Percentiles rank a stretch among this genome's conserved stretches.
These are phyloP conservation scores for Bombus impatiens DNA, from an alignment of 1,140 invertebrate species.

Conservation along the genomic window DNA sequence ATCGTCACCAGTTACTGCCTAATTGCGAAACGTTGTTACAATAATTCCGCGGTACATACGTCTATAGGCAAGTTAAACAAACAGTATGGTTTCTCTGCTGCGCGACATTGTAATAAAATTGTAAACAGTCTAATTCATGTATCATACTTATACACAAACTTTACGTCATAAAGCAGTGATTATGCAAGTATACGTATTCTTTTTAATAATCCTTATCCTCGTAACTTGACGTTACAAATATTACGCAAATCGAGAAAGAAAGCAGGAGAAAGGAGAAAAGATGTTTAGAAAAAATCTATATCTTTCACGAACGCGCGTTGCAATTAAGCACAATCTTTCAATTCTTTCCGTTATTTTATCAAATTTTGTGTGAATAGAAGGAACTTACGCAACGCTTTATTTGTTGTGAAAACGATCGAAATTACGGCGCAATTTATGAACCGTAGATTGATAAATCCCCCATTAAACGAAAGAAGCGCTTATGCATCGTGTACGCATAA, in stretches of 20 bases:
- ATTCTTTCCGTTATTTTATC: not conserved
- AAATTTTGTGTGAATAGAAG: not conserved
- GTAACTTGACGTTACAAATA: not conserved
- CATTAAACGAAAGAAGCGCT: not conserved
- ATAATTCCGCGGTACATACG: not conserved
- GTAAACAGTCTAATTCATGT: slow-evolving; percentile 38
- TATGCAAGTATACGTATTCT: slow-evolving; percentile 1
- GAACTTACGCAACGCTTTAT: slow-evolving; percentile 10
- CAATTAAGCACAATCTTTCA: not conserved
- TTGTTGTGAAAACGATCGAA: slow-evolving; percentile 1
- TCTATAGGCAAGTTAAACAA: slow-evolving; percentile 11
- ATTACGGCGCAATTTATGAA: slow-evolving; percentile 32
- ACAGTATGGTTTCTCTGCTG: slow-evolving; percentile 25
- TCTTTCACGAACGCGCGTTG: not conserved
- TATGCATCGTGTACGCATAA: slow-evolving; percentile 18
- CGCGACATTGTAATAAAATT: slow-evolving; percentile 17
- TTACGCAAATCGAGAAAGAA: not conserved
- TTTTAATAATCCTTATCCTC: not conserved
- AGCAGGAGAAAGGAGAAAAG: too few relatives aligned
- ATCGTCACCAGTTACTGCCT: slow-evolving; percentile 22
- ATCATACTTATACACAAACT: slow-evolving; percentile 49
- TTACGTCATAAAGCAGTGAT: slow-evolving; percentile 43
- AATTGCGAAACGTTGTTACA: slow-evolving; percentile 12
- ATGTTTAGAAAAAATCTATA: too few relatives aligned
- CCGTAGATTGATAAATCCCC: slow-evolving; percentile 15